phyloP scores from a whole-genome alignment of 2,797 vertebrate genomes.

The Phylloscopus collybita region DNA sequence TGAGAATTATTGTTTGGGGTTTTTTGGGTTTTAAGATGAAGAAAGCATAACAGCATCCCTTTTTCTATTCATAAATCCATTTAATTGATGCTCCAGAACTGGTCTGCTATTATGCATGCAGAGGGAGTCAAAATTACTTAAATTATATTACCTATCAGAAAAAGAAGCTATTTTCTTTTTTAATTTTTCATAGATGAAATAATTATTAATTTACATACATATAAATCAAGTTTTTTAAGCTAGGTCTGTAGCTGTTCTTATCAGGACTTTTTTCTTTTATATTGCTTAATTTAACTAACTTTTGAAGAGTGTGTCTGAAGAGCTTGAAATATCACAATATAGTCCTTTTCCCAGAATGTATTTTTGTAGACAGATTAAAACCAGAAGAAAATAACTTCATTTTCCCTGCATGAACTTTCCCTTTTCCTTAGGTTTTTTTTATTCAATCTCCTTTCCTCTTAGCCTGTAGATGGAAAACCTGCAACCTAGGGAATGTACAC shows the following conservation, averaged over 20 bases:
- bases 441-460: neutral
- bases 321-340: neutral
- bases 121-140: neutral
- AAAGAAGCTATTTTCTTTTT: constrained; percentile 2
- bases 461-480: neutral
- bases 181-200: neutral
- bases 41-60: neutral
- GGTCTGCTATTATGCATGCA: neutral
- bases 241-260: neutral
- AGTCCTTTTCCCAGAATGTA: neutral
- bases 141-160: neutral
- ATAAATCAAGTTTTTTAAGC: neutral
- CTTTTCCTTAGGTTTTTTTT: neutral
- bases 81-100: neutral
- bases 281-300: neutral
- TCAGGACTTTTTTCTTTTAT: neutral
- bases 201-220: neutral
- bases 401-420: neutral
- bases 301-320: neutral
- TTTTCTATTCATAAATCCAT: neutral
- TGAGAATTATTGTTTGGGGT: neutral
- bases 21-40: neutral
- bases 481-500: neutral
- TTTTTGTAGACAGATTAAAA: neutral
- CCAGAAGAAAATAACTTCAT: neutral